These are phyloP conservation scores for Baryphthengus martii DNA, from an alignment of 2,113 vertebrate species.

Conservation along the genomic window DNA sequence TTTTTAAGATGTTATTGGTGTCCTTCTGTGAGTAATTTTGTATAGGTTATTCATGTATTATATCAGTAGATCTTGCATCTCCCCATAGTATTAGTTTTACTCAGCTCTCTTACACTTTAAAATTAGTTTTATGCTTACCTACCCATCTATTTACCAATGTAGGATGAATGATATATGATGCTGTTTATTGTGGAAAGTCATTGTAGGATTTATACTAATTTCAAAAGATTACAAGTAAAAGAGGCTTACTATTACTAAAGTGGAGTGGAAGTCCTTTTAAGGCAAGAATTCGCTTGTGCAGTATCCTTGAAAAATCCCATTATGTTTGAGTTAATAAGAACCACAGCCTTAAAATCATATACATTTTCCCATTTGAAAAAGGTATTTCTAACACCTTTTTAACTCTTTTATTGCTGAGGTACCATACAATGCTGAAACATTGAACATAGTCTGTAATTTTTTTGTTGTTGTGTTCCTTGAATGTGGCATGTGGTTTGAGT, in stretches of 20 bases:
- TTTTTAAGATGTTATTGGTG: background rate
- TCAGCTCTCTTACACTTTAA: background rate
- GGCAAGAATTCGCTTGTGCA: background rate
- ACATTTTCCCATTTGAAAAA: conserved; percentile 21
- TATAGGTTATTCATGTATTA: background rate
- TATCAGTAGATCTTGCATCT: background rate
- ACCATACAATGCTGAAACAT: background rate
- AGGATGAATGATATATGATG: background rate
- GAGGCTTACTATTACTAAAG: background rate
- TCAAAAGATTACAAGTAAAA: background rate
- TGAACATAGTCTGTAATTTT: background rate
- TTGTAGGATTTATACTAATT: background rate
- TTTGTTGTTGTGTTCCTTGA: conserved; percentile 21
- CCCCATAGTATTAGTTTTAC: background rate
- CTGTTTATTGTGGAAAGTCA: background rate
- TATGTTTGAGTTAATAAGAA: background rate
- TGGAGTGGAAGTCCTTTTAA: background rate
- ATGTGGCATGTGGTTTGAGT: conserved; percentile 68
- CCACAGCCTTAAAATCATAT: background rate
- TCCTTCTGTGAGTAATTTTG: background rate
- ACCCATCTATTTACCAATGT: background rate
- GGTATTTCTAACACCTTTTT: conserved; percentile 11
- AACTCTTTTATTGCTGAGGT: background rate
- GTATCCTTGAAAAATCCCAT: background rate
- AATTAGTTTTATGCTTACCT: background rate